Percentiles rank a stretch among this genome's conserved stretches.
phyloP scores from a whole-genome alignment of 2,113 vertebrate genomes.

The Amphiprion percula region DNA sequence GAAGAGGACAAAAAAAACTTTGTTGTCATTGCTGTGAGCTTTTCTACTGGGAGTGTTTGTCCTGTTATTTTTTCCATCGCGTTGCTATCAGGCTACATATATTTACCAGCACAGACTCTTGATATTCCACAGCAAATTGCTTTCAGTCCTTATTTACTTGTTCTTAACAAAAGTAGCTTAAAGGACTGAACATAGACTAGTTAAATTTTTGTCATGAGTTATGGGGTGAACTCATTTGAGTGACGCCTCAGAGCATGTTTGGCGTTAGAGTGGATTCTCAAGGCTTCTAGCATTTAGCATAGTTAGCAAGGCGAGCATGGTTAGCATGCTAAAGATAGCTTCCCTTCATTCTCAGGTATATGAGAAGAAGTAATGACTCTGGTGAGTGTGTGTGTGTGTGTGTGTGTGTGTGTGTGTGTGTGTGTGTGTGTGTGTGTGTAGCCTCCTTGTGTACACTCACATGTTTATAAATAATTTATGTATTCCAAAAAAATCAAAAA shows the following conservation, averaged over 20 bases:
- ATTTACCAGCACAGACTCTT: too few species aligned
- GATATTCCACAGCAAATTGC: too few species aligned
- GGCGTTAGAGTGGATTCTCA: conserved; percentile 16
- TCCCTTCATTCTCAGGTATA: conserved; percentile 43
- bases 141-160: too few species aligned
- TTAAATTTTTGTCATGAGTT: neutral
- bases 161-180: too few species aligned
- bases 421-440: neutral
- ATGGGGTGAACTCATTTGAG: neutral
- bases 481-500: too few species aligned
- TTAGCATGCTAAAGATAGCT: conserved; percentile 62
- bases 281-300: conserved; percentile 27
- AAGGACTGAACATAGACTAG: too few species aligned
- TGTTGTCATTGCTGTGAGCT: too few species aligned
- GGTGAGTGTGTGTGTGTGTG: neutral
- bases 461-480: too few species aligned
- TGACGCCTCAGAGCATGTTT: neutral
- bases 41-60: too few species aligned
- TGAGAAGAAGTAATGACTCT: conserved; percentile 49
- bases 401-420: neutral
- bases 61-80: too few species aligned
- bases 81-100: too few species aligned
- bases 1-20: too few species aligned
- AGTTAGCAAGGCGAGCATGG: conserved; percentile 48
- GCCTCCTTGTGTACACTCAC: neutral